Conservation (phyloP, 2,888 invertebrate genomes). For the Lepidocyrtoides sp. region DNA sequence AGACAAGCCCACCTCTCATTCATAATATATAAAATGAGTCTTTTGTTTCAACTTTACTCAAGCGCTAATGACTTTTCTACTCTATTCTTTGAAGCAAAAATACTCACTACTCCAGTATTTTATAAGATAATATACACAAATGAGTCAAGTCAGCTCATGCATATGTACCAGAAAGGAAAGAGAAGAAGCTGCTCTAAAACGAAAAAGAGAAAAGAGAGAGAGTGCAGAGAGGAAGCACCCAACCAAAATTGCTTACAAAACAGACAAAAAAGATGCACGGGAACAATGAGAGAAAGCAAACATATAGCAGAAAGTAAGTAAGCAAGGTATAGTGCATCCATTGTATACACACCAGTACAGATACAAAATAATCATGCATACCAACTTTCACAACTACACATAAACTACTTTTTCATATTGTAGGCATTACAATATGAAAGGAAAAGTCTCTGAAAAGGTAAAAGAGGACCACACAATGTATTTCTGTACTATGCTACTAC, state of each 20-base stretch:
- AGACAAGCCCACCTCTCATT: constrained; percentile 78
- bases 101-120: constrained; percentile 26
- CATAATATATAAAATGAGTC: constrained; percentile 81
- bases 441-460: constrained; percentile 34
- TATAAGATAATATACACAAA: constrained; percentile 60
- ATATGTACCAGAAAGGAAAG: constrained; percentile 32
- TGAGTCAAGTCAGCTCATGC: constrained; percentile 62
- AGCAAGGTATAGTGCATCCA: background rate
- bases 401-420: background rate
- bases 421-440: background rate
- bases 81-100: constrained; percentile 53
- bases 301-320: background rate
- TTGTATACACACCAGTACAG: background rate
- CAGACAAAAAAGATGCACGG: constrained; percentile 14
- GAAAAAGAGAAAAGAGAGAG: background rate
- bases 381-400: background rate
- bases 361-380: background rate
- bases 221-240: constrained; percentile 22
- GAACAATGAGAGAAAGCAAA: constrained; percentile 33
- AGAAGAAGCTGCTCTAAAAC: constrained; percentile 17
- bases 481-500: background rate
- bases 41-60: constrained; percentile 78
- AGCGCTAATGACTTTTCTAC: constrained; percentile 76
- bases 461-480: constrained; percentile 50
- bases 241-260: constrained; percentile 46